Percentiles rank a stretch among this genome's conserved stretches.
phyloP scores from a whole-genome alignment of 1,140 invertebrate genomes.

The Eciton burchellii region DNA sequence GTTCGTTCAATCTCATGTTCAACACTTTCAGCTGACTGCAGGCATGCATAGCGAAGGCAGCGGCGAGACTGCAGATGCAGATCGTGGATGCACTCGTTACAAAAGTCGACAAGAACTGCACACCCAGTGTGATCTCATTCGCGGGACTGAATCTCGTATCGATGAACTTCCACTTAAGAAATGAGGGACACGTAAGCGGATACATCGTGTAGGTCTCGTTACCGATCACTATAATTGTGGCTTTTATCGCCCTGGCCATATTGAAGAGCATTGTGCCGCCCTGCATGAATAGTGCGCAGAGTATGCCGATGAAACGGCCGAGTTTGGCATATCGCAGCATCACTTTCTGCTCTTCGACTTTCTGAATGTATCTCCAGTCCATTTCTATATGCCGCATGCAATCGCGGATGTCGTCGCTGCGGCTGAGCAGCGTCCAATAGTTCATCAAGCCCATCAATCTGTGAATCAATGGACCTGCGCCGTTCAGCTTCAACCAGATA shows the following conservation, averaged over 20 bases:
- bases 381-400: constrained; percentile 72
- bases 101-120: constrained; percentile 65
- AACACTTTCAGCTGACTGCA: constrained; percentile 77
- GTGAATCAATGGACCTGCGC: constrained; percentile 74
- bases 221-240: neutral
- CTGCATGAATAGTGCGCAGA: constrained; percentile 59
- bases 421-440: constrained; percentile 66
- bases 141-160: constrained; percentile 61
- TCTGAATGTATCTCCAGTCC: constrained; percentile 71
- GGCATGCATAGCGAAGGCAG: constrained; percentile 73
- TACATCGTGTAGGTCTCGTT: constrained; percentile 64
- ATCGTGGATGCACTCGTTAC: constrained; percentile 59
- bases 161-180: constrained; percentile 54
- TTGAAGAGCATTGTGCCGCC: constrained; percentile 36
- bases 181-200: constrained; percentile 49
- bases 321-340: constrained; percentile 49
- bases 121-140: constrained; percentile 67
- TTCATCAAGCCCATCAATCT: constrained; percentile 75
- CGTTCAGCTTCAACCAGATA: constrained; percentile 63
- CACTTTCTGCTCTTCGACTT: constrained; percentile 17
- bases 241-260: constrained; percentile 51
- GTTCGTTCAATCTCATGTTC: constrained; percentile 49
- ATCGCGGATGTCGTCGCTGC: constrained; percentile 65
- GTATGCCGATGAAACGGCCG: constrained; percentile 30
- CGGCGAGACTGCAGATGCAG: constrained; percentile 68